Evolutionary conservation across 2,888 invertebrate genomes (phyloP).

Genomic region (Melanophora roralis): DNA sequence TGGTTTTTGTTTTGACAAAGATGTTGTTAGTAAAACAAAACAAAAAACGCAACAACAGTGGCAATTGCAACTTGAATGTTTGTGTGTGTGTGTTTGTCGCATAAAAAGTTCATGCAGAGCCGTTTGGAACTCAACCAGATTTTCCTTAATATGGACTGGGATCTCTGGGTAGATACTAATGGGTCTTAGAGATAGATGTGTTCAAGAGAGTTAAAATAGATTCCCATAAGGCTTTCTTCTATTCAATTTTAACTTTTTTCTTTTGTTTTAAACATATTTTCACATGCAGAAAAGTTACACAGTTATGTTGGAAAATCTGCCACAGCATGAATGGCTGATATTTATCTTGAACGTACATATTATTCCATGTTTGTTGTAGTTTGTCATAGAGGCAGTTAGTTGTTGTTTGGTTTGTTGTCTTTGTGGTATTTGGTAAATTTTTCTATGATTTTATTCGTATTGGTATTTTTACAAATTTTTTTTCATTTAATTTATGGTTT

Average conservation of each 20-base stretch:
- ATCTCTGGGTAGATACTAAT: background rate
- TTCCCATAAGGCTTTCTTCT: slow-evolving; percentile 31
- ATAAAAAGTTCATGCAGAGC: slow-evolving; percentile 28
- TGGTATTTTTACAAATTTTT: background rate
- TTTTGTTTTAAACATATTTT: background rate
- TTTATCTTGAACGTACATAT: background rate
- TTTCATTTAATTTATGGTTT: slow-evolving; percentile 38
- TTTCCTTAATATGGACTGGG: slow-evolving; percentile 31
- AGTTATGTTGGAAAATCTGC: too few species aligned
- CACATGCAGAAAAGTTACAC: too few species aligned
- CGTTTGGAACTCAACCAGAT: slow-evolving; percentile 36
- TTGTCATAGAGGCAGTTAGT: slow-evolving; percentile 41
- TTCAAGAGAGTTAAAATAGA: slow-evolving; percentile 26
- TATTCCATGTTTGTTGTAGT: slow-evolving; percentile 44
- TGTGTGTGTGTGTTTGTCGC: background rate
- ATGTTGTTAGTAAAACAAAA: slow-evolving; percentile 11
- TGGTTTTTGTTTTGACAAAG: slow-evolving; percentile 15
- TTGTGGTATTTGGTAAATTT: slow-evolving; percentile 29
- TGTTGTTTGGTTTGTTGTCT: background rate
- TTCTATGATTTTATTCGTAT: slow-evolving; percentile 2
- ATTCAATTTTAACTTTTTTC: slow-evolving; percentile 16
- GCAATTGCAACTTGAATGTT: background rate
- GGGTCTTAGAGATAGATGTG: slow-evolving; percentile 6
- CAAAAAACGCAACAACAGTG: background rate
- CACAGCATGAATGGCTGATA: too few species aligned